Base-by-base conservation (phyloP, 2,797 vertebrate genomes). In the Graptemys geographica region DNA sequence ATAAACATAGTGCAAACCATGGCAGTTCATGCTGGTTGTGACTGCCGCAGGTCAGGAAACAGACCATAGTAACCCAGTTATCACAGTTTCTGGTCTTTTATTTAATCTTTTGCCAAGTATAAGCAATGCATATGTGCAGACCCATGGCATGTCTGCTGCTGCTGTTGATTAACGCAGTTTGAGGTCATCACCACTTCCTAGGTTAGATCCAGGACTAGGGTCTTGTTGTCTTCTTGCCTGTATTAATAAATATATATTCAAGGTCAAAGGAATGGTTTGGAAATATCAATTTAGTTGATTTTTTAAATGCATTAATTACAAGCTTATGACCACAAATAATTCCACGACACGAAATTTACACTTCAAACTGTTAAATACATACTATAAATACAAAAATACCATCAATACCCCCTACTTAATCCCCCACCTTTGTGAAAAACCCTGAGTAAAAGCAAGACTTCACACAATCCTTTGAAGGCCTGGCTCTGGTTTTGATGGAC, bases 171-270 rank as follows among this genome's bases (percentile, higher is more conserved):
- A 99, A 98, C 99, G 99, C 96, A 99, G 98, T 98, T 99, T 99
- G 98, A 99, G 99, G 97, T 99, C 99, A 6, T 99, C 99, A 49
- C 99, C 98, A 84, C 99, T 99, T 96, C 99, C 99, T 98, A 99
- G 98, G 98, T 98, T 99, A 93, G 99, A 99, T 93, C 99, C 99
- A 98, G 99, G 99, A 98, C 98, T 99, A 98, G 99, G 99, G 98
- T 99, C 99, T 99, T 99, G 99, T 96, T 99, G 99, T 98, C 99
- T 99, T 99, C 99, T 99, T 98, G 99, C 99, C 99, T 99, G 98
- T 21, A 92, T 56, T 8, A 91, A 97, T 1, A 96, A 97, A 94
- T 41, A 78, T 56, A 85, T 3, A 12, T 76, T 80, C 80, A 79
- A 88, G 5, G 79, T 94, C 27, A 96, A 87, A 90, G 2, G 44